Evolutionary conservation across 92 coral and sea anemone species (phyloP), one percentile per base, ranked within the genome.

Genomic region (Montipora capitata): DNA sequence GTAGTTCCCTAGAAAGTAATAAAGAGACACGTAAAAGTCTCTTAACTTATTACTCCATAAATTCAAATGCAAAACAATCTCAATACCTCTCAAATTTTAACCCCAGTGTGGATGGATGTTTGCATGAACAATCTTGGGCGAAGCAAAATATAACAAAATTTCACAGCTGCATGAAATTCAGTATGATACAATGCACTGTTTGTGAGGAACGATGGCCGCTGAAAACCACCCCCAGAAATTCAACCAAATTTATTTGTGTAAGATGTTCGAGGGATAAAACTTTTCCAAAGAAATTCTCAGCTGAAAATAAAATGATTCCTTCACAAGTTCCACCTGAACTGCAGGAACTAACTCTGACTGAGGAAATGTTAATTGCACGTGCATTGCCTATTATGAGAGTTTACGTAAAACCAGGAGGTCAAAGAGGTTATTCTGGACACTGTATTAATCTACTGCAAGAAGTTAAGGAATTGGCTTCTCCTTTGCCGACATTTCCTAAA

Each of bases 341-440:
- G 13, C 86, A 88, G 71, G 78, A 76, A 65, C 84, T 88, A 27
- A 27, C 2, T 27, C 52, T 64, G 74, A 88, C 76, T 62, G 92
- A 88, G 75, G 88, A 88, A 82, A 88, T 88, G 84, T 56, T 88
- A 20, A 88, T 88, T 27, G 92, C 92, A 61, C 67, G 88, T 61
- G 92, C 88, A 74, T 69, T 82, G 68, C 92, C 92, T 59, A 89
- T 82, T 6, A 89, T 89, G 84, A 82, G 86, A 39, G 88, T 81
- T 74, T 88, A 88, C 72, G 63, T 81, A 44, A 88, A 79, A 45
- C 86, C 92, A 58, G 92, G 92, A 35, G 92, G 92, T 20, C 91
- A 87, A 40, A 88, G 91, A 71, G 86, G 86, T 65, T 54, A 54
- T 12, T 8, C 61, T 54, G 61, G 61, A 54, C 61, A 54, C 10